Conservation (phyloP, 1,140 invertebrate genomes). For the Apolygus lucorum region DNA sequence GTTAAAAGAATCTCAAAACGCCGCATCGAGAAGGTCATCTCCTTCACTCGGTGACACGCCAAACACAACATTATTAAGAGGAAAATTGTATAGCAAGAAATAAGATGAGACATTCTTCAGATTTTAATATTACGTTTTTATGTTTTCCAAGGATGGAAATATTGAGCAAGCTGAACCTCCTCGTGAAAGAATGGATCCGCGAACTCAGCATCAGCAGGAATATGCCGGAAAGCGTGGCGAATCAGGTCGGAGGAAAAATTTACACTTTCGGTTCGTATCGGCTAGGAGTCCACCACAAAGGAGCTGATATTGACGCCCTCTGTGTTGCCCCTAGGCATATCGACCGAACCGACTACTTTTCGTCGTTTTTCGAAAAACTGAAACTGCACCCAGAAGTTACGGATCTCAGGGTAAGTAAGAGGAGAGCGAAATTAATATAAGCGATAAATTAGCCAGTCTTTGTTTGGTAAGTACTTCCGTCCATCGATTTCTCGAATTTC, state of each 20-base stretch:
- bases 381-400: constrained; percentile 80
- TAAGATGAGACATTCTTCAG: too few species aligned
- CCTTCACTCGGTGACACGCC: too few species aligned
- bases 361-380: constrained; percentile 84
- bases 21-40: too few species aligned
- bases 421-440: too few species aligned
- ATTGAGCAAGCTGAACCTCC: constrained; percentile 68
- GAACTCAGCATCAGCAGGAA: constrained; percentile 76
- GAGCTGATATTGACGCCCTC: constrained; percentile 97
- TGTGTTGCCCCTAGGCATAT: constrained; percentile 96
- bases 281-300: constrained; percentile 86
- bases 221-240: constrained; percentile 76
- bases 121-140: too few species aligned
- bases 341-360: constrained; percentile 88
- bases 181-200: constrained; percentile 88
- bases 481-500: too few species aligned
- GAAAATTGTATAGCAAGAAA: too few species aligned
- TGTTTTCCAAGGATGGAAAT: constrained; percentile 46
- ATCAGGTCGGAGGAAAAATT: constrained; percentile 91
- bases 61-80: too few species aligned
- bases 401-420: constrained; percentile 61
- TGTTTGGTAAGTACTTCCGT: too few species aligned
- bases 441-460: too few species aligned
- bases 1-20: too few species aligned
- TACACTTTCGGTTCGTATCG: constrained; percentile 98